Conservation (phyloP, 2,113 vertebrate species). For the Puntigrus tetrazona region DNA sequence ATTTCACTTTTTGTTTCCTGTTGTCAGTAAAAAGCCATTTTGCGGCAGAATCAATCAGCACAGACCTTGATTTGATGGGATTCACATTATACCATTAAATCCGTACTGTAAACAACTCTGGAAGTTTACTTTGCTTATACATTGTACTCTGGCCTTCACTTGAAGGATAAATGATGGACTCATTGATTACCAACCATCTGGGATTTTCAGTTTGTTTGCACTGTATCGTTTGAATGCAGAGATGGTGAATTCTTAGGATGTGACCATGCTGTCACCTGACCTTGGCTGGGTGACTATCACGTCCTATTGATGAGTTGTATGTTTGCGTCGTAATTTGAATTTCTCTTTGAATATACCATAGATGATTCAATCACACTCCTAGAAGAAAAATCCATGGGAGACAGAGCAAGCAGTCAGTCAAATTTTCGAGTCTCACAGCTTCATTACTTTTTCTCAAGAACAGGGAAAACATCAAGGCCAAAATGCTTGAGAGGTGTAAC, state of each 20-base stretch:
- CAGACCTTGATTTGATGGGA: not conserved
- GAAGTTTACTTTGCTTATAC: not conserved
- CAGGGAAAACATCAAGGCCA: not conserved
- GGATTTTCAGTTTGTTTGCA: not conserved
- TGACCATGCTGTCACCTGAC: not conserved
- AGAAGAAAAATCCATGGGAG: not conserved
- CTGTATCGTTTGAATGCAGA: not conserved
- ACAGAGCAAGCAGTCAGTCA: conserved; percentile 9
- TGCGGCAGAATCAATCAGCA: conserved; percentile 5
- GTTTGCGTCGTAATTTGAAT: not conserved
- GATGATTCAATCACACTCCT: conserved; percentile 4
- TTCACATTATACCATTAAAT: not conserved
- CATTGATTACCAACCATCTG: not conserved
- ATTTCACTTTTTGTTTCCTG: not conserved
- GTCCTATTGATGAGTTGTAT: not conserved
- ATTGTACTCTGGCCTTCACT: not conserved
- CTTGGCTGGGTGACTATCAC: conserved; percentile 6
- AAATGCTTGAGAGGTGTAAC: not conserved
- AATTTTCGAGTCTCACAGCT: not conserved
- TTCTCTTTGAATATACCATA: not conserved
- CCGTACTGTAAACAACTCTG: not conserved
- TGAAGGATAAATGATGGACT: not conserved
- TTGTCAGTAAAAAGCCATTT: not conserved
- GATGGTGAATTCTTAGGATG: not conserved
- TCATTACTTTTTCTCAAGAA: not conserved